Conservation (phyloP, 1,140 invertebrate genomes). For the Dreissena polymorpha region DNA sequence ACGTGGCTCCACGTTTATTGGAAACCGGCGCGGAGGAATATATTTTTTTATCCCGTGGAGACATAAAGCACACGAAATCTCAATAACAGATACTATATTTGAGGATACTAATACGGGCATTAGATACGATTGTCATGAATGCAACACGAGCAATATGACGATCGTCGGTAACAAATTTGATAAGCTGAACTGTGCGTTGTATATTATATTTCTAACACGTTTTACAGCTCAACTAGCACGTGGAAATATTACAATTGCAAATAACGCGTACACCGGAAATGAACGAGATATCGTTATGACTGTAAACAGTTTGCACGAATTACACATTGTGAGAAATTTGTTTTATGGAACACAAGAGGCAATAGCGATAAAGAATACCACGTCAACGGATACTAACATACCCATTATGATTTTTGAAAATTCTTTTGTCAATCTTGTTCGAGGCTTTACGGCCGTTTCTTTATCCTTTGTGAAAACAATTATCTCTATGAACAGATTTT, state of each 20-base stretch:
- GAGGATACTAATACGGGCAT: not conserved
- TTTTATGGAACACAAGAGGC: not conserved
- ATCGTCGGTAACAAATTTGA: not conserved
- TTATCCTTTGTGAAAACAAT: not conserved
- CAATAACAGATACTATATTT: not conserved
- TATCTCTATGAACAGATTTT: slow-evolving; percentile 1
- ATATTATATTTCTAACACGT: not conserved
- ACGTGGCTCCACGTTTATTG: not conserved
- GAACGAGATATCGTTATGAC: no score
- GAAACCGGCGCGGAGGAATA: not conserved
- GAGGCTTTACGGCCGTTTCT: not conserved
- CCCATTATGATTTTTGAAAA: not conserved
- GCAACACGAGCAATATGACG: not conserved
- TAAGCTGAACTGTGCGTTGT: not conserved
- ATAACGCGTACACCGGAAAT: no score
- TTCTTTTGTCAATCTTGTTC: not conserved
- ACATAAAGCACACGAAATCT: not conserved
- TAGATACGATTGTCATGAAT: not conserved
- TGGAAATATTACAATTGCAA: no score
- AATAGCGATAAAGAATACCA: not conserved
- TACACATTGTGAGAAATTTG: not conserved
- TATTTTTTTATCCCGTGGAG: not conserved
- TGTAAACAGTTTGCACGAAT: no score
- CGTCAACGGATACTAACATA: not conserved
- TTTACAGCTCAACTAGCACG: no score